Evolutionary conservation across 1,140 invertebrate genomes (phyloP), one percentile per base, ranked within the genome.

Genomic region (Oncopodura yosiiana): DNA sequence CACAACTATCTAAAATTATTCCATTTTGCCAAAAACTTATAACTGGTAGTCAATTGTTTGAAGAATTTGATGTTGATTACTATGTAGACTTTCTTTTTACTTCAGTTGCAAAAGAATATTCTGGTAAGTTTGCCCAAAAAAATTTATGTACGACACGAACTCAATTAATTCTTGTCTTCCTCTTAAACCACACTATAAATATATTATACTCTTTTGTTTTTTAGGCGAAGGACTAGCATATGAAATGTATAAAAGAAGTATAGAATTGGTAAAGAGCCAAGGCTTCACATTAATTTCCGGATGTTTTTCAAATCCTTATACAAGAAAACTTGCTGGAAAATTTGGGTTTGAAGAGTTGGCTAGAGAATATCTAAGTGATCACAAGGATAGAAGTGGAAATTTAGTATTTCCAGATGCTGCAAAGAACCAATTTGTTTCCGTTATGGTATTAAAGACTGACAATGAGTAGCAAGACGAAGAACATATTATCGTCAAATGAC

Each of bases 161-260:
- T n/a, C n/a, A n/a, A n/a, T n/a, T n/a, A n/a, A n/a, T n/a, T n/a
- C n/a, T n/a, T n/a, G n/a, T n/a, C n/a, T n/a, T n/a, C n/a, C n/a
- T n/a, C n/a, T n/a, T n/a, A n/a, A n/a, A n/a, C n/a, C n/a, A n/a
- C n/a, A n/a, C n/a, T n/a, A n/a, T n/a, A n/a, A n/a, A n/a, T n/a
- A n/a, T n/a, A n/a, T n/a, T n/a, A n/a, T n/a, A n/a, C n/a, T n/a
- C n/a, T n/a, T n/a, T n/a, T n/a, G n/a, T n/a, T n/a, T 50, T 43
- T 37, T 46, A 12, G 42, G 52, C n/a, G 38, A 51, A 50, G 60
- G 60, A 1, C 30, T 62, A 5, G 54, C 43, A 14, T 36, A 27
- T 14, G 60, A 62, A 30, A 62, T 62, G 29, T 62, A 58, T 39
- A 48, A 46, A 27, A 44, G 60, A 27, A 49, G 52, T 8, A 39